Evolutionary conservation across 2,888 invertebrate genomes (phyloP).

Genomic region (Aspidiotus destructor): DNA sequence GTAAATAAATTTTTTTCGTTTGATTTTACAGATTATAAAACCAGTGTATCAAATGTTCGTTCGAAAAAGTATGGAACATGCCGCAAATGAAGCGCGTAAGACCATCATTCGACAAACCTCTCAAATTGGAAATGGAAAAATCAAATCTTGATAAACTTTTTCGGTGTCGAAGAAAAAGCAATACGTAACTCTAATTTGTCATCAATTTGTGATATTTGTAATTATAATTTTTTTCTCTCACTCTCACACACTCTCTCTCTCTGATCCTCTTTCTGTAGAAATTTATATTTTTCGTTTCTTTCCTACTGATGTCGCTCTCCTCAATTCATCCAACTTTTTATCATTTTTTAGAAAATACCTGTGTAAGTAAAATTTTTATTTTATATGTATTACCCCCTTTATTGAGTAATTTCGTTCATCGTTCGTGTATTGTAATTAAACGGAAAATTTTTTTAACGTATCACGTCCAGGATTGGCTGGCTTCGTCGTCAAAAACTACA

Average conservation of each 20-base stretch:
- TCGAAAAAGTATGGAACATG: constrained; percentile 73
- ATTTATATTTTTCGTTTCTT: constrained; percentile 11
- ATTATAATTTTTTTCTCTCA: background rate
- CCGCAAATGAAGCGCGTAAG: constrained; percentile 66
- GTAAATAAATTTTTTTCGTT: background rate
- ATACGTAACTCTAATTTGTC: background rate
- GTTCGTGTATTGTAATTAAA: too few relatives aligned
- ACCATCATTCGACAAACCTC: constrained; percentile 39
- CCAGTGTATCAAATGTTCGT: constrained; percentile 69
- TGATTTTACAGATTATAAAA: constrained; percentile 61
- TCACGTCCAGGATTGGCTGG: too few relatives aligned
- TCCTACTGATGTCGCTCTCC: constrained; percentile 1
- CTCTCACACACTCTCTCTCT: constrained; percentile 1
- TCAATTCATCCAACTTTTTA: constrained; percentile 8
- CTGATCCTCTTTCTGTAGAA: background rate
- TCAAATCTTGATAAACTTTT: constrained; percentile 19
- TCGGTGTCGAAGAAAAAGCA: constrained; percentile 2
- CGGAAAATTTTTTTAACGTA: too few relatives aligned
- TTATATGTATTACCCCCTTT: too few relatives aligned
- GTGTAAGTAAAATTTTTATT: background rate
- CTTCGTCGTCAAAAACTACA: too few relatives aligned
- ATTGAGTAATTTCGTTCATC: too few relatives aligned
- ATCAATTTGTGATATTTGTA: constrained; percentile 24
- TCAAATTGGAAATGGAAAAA: constrained; percentile 19
- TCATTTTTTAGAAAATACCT: background rate